phyloP scores from a whole-genome alignment of 2,797 vertebrate genomes.

The Ctenopoma multispine region DNA sequence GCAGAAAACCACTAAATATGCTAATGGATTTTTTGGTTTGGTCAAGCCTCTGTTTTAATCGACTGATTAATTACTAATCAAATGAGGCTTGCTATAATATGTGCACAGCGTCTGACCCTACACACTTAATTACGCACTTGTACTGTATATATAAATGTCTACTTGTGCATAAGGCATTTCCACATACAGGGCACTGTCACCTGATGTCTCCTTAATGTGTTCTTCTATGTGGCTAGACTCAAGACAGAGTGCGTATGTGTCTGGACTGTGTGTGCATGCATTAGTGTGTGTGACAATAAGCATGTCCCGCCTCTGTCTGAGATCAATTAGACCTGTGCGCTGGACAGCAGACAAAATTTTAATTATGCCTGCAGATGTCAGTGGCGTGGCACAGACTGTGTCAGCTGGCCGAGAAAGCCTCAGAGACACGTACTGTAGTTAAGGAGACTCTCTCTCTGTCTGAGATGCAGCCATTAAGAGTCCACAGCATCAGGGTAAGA shows the following conservation, averaged over 20 bases:
- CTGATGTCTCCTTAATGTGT: neutral
- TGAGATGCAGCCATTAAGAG: conserved; percentile 49
- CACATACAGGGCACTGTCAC: neutral
- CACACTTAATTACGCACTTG: conserved; percentile 6
- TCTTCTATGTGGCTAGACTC: conserved; percentile 5
- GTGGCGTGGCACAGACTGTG: conserved; percentile 49
- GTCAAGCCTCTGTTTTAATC: conserved; percentile 45
- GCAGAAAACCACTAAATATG: conserved; percentile 64
- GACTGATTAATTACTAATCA: conserved; percentile 57
- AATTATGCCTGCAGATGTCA: conserved; percentile 73
- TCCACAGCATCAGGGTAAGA: conserved; percentile 9
- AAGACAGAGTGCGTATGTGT: neutral
- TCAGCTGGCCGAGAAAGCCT: conserved; percentile 55
- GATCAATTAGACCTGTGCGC: conserved; percentile 69
- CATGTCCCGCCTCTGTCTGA: conserved; percentile 52
- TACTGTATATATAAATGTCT: conserved; percentile 23
- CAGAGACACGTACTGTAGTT: conserved; percentile 48
- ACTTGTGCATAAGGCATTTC: conserved; percentile 8
- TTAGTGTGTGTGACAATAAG: conserved; percentile 13
- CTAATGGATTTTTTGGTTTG: conserved; percentile 33
- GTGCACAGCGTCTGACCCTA: neutral
- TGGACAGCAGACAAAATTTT: conserved; percentile 63
- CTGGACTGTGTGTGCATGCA: neutral
- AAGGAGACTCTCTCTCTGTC: conserved; percentile 52
- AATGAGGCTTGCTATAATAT: neutral